Base-by-base conservation (phyloP, 2,797 vertebrate genomes). In the Chelon auratus region DNA sequence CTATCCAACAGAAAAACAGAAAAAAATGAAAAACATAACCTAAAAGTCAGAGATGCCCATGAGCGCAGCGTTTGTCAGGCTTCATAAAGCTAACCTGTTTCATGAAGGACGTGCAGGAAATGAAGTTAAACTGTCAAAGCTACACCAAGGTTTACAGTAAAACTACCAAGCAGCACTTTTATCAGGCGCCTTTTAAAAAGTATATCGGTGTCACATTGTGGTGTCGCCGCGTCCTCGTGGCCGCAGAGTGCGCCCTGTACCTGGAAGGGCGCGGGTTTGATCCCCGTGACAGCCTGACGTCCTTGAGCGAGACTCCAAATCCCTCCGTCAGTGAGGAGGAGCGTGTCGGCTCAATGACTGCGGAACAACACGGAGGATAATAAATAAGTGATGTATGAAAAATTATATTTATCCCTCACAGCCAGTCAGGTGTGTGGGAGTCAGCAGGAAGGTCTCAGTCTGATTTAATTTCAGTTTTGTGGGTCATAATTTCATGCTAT, bases 341-440 rank as follows among this genome's bases (percentile, higher is more conserved):
- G 68, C 15, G 54, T 78, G 82, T 86, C 74, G 64, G 78, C 82
- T 79, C 52, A 37, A 10, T 79, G 54, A 62, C 75, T 62, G 81
- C 36, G 24, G 67, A 80, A 67, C 78, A 79, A 84, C 75, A 57
- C 12, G 68, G 71, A 55, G 65, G 63, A 76, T 71, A 12, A 81
- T 81, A 80, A 84, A 86, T 87, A 82, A 87, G 84, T 77, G 82
- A 84, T 75, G 72, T 64, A 69, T 78, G 68, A 78, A 71, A 60
- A 84, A 76, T 77, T 68, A 64, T 71, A 80, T 88, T 84, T 69
- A 77, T 78, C 72, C 73, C 56, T 40, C 72, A 79, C 68, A 68
- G 75, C 14, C 65, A 55, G 69, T 72, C 68, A 78, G 72, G 78
- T 72, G 77, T 58, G 58, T 59, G 72, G 60, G 62, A 78, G 73